Percentiles rank a stretch among this genome's conserved stretches.
phyloP scores from a whole-genome alignment of 2,888 invertebrate genomes.

The Panopea generosa region DNA sequence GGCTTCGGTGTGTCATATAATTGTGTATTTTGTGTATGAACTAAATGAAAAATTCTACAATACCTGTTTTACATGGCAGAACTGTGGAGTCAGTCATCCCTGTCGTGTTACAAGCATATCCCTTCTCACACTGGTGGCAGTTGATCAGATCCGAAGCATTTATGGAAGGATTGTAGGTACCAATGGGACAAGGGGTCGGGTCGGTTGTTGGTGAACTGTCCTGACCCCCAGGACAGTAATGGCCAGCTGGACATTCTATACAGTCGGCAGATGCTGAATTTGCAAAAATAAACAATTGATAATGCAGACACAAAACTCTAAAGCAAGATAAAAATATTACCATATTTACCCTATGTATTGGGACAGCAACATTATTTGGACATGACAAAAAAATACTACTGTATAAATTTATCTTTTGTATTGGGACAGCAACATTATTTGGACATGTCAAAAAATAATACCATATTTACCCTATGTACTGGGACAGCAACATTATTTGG shows the following conservation, averaged over 20 bases:
- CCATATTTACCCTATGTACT: too few relatives aligned
- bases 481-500: too few relatives aligned
- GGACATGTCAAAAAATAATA: too few relatives aligned
- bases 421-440: too few relatives aligned
- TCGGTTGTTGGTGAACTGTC: slow-evolving; percentile 73
- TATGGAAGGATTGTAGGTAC: slow-evolving; percentile 79
- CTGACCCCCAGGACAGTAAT: slow-evolving; percentile 81
- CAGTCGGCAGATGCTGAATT: slow-evolving; percentile 64
- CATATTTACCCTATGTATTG: too few relatives aligned
- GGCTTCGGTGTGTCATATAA: too few relatives aligned
- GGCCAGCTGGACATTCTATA: slow-evolving; percentile 78
- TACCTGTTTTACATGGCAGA: slow-evolving; percentile 79
- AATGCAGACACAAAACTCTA: not conserved
- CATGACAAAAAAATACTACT: not conserved
- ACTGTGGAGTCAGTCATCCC: slow-evolving; percentile 74
- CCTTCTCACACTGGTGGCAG: slow-evolving; percentile 79
- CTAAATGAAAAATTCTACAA: too few relatives aligned
- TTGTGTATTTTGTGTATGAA: too few relatives aligned
- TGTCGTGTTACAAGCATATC: slow-evolving; percentile 79
- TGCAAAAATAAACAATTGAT: not conserved
- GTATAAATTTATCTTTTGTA: too few relatives aligned
- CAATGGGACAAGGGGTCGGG: slow-evolving; percentile 79
- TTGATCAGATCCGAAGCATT: slow-evolving; percentile 78
- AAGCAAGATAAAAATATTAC: not conserved
- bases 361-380: too few relatives aligned